phyloP scores from a whole-genome alignment of 2,113 vertebrate species.

The Dryoscopus gambensis region DNA sequence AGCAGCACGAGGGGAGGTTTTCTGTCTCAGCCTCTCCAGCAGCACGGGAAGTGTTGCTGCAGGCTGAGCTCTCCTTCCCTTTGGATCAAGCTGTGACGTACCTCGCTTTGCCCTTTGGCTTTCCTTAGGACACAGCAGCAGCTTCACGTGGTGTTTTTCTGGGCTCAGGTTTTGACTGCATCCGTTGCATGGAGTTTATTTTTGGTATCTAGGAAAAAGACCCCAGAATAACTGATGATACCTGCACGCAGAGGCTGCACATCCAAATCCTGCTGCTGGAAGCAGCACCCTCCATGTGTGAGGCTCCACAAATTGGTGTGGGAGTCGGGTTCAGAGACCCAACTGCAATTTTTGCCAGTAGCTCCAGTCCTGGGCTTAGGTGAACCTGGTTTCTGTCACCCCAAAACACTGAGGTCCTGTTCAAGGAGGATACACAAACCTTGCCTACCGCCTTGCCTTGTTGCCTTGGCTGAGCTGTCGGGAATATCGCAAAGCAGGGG shows the following conservation, averaged over 20 bases:
- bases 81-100: accelerated
- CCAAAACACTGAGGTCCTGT: neutral
- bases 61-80: neutral
- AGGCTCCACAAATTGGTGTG: accelerated
- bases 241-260: accelerated
- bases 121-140: neutral
- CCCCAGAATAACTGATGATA: neutral
- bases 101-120: neutral
- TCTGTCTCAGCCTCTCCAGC: neutral
- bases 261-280: neutral
- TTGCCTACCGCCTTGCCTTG: neutral
- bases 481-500: neutral
- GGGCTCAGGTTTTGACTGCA: neutral
- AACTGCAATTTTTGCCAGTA: neutral
- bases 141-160: accelerated
- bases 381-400: neutral
- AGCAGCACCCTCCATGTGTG: accelerated
- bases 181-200: neutral
- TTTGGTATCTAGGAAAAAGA: neutral
- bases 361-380: neutral
- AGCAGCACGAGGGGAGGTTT: neutral
- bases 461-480: neutral
- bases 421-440: neutral
- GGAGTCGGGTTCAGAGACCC: accelerated
- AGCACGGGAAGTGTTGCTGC: neutral